Conservation (phyloP, 1,140 invertebrate species). For the Pygmarrhopalites habei region DNA sequence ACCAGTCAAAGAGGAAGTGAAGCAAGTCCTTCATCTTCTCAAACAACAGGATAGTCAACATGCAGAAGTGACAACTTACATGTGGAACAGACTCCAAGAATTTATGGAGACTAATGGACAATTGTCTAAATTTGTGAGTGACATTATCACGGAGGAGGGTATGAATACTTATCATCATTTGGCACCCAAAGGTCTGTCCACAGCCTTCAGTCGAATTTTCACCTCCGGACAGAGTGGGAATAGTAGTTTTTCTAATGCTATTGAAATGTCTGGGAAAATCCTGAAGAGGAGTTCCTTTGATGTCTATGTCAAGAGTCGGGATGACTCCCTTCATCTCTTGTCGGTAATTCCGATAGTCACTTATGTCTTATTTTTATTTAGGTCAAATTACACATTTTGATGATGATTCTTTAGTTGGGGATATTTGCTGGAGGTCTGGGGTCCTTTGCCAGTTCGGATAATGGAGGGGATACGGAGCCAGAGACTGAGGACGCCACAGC, state of each 20-base stretch:
- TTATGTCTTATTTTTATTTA: background rate
- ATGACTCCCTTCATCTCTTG: constrained; percentile 49
- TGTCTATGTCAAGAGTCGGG: constrained; percentile 54
- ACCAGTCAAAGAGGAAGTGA: constrained; percentile 50
- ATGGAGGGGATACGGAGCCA: constrained; percentile 44
- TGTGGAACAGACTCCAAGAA: constrained; percentile 38
- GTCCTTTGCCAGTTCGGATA: constrained; percentile 52
- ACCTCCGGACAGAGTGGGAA: constrained; percentile 55
- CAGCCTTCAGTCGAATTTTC: constrained; percentile 58
- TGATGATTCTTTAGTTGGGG: constrained; percentile 58
- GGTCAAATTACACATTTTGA: constrained; percentile 16
- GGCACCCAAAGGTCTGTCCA: constrained; percentile 61
- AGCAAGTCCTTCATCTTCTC: constrained; percentile 52
- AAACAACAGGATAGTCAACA: constrained; percentile 24
- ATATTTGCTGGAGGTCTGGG: constrained; percentile 71
- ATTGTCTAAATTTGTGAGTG: constrained; percentile 36
- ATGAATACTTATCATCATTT: constrained; percentile 61
- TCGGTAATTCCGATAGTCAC: constrained; percentile 42
- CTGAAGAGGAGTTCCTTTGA: constrained; percentile 68
- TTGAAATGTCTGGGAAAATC: constrained; percentile 65
- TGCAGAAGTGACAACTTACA: constrained; percentile 39
- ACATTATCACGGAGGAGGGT: constrained; percentile 41
- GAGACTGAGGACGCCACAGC: constrained; percentile 56
- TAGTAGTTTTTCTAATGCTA: constrained; percentile 62
- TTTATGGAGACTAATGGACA: constrained; percentile 35